phyloP scores from a whole-genome alignment of 2,888 invertebrate species.

The Himalopsyche kuldschensis region DNA sequence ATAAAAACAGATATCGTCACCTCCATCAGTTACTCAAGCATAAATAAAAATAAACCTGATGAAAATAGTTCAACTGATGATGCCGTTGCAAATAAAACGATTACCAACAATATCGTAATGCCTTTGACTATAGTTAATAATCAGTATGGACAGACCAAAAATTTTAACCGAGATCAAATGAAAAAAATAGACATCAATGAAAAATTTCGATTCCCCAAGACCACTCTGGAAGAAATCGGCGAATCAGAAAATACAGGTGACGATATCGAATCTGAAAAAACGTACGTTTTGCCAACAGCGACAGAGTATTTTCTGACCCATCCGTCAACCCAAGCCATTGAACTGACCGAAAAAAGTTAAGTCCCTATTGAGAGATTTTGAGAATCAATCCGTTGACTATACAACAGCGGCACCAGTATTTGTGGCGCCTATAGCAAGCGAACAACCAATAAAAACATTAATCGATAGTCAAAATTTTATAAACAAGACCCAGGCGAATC shows the following conservation, averaged over 20 bases:
- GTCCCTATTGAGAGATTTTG: constrained; percentile 25
- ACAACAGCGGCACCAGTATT: constrained; percentile 18
- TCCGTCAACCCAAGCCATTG: constrained; percentile 37
- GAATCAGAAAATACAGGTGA: constrained; percentile 16
- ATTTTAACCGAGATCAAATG: constrained; percentile 13
- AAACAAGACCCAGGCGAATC: neutral
- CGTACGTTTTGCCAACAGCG: constrained; percentile 33
- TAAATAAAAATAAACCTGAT: neutral
- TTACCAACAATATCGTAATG: neutral
- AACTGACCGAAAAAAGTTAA: constrained; percentile 34
- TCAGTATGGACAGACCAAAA: constrained; percentile 1
- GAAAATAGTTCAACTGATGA: neutral
- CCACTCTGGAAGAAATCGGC: constrained; percentile 22
- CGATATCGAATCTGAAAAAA: constrained; percentile 11
- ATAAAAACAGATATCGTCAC: constrained; percentile 48
- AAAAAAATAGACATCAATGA: constrained; percentile 38
- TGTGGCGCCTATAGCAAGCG: constrained; percentile 20
- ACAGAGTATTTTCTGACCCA: constrained; percentile 38
- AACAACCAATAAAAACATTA: constrained; percentile 5
- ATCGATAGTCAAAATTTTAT: neutral
- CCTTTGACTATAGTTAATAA: neutral
- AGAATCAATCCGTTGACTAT: constrained; percentile 5
- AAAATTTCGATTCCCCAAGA: constrained; percentile 39
- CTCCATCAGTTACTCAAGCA: constrained; percentile 45
- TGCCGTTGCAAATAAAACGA: neutral